A percentile compares a stretch with the other conserved stretches of the same genome.
Evolutionary conservation across 2,888 invertebrate genomes (phyloP).

Genomic region (Uropetala carovei): DNA sequence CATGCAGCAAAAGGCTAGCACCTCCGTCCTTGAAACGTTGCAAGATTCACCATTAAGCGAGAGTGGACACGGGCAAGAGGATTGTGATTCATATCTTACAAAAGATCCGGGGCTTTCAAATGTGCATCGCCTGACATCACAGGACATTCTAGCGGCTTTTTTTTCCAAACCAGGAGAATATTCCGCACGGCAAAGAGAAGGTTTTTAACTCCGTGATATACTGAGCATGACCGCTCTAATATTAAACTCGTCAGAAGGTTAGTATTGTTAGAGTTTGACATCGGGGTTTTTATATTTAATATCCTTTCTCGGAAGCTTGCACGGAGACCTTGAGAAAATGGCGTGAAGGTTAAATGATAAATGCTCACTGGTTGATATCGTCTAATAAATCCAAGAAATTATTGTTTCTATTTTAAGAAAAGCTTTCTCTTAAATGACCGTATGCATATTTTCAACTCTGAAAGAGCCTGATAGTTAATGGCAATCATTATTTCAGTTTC

Average conservation of each 20-base stretch:
- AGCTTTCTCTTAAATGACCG: too few relatives aligned
- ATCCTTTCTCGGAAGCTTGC: background rate
- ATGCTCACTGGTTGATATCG: background rate
- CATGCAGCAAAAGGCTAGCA: background rate
- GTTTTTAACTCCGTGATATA: conserved; percentile 2
- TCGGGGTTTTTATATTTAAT: background rate
- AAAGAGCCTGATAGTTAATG: too few relatives aligned
- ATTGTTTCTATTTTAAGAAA: background rate
- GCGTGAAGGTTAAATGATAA: background rate
- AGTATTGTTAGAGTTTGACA: background rate
- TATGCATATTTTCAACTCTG: too few relatives aligned
- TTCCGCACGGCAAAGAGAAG: background rate
- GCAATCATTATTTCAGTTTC: too few relatives aligned
- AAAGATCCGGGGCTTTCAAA: background rate
- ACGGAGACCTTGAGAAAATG: background rate
- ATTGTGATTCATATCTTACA: conserved; percentile 27
- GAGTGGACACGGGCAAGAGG: background rate
- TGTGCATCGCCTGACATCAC: background rate
- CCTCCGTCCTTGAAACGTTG: conserved; percentile 8
- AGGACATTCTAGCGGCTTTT: background rate
- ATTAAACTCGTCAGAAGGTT: background rate
- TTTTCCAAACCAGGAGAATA: background rate
- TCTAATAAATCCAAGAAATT: background rate
- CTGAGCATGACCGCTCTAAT: background rate
- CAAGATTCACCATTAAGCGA: conserved; percentile 24